Percentiles rank a stretch among this genome's conserved stretches.
phyloP scores from a whole-genome alignment of 2,113 vertebrate species.

The Jaculus jaculus region DNA sequence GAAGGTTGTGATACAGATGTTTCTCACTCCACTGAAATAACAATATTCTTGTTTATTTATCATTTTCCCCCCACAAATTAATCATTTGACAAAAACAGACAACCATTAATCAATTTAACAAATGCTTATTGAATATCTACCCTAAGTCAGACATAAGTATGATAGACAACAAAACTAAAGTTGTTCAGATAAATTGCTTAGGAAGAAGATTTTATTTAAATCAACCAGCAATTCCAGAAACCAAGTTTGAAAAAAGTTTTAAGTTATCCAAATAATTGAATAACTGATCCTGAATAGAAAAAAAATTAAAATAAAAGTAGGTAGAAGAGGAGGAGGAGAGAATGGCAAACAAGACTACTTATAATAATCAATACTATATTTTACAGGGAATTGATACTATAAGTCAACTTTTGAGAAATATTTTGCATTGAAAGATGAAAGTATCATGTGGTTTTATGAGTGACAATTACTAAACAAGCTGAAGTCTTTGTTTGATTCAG shows the following conservation, averaged over 20 bases:
- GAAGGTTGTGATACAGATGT: no score
- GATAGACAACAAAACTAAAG: neutral
- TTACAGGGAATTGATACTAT: slow-evolving; percentile 5
- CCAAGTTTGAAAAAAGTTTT: slow-evolving; percentile 30
- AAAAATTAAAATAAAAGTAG: neutral
- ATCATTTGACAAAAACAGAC: neutral
- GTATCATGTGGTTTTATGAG: neutral
- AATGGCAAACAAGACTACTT: neutral
- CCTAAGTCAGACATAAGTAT: neutral
- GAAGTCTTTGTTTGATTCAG: neutral
- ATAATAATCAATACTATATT: neutral
- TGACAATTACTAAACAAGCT: neutral
- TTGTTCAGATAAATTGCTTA: neutral
- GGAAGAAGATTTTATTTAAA: neutral
- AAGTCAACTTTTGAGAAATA: slow-evolving; percentile 1
- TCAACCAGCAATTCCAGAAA: slow-evolving; percentile 4
- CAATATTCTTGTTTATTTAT: neutral
- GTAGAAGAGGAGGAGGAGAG: no score
- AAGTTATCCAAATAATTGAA: neutral
- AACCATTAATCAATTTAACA: neutral
- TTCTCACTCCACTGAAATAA: neutral
- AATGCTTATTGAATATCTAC: neutral
- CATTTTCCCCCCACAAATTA: neutral
- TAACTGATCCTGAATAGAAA: neutral
- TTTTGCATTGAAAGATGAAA: slow-evolving; percentile 27